Conservation (phyloP, 2,888 invertebrate species). For the Polydrusus tereticollis region DNA sequence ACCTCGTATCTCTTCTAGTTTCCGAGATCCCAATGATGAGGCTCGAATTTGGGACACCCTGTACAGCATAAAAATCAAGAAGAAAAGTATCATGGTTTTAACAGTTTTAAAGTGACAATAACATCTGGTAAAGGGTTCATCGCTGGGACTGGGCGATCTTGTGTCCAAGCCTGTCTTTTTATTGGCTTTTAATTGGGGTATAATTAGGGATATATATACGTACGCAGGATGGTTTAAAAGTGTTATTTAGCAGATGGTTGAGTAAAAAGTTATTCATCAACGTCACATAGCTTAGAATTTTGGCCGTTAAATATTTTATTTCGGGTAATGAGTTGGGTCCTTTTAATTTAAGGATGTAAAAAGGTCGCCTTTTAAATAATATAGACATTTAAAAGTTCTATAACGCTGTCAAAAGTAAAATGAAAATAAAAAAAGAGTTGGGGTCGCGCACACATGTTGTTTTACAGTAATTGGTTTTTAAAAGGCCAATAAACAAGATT, state of each 20-base stretch:
- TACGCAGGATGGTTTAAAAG: conserved; percentile 23
- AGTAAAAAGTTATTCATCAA: conserved; percentile 22
- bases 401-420: background rate
- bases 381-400: too few relatives aligned
- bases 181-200: conserved; percentile 46
- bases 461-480: conserved; percentile 18
- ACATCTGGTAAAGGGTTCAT: conserved; percentile 42
- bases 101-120: too few relatives aligned
- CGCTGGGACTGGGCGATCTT: conserved; percentile 22
- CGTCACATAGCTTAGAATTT: conserved; percentile 1
- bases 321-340: conserved; percentile 2
- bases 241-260: conserved; percentile 42
- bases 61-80: too few relatives aligned
- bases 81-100: too few relatives aligned
- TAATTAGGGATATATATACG: conserved; percentile 37
- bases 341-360: conserved; percentile 17
- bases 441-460: conserved; percentile 9
- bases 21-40: too few relatives aligned
- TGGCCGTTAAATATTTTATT: conserved; percentile 1
- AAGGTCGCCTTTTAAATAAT: conserved; percentile 11
- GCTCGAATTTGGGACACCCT: too few relatives aligned
- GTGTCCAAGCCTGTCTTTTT: conserved; percentile 39
- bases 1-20: too few relatives aligned
- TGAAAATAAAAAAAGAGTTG: too few relatives aligned
- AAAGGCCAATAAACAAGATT: conserved; percentile 32